Percentiles rank a stretch among this genome's conserved stretches.
Evolutionary conservation across 2,797 vertebrate genomes (phyloP).

Genomic region (Karalla daura): DNA sequence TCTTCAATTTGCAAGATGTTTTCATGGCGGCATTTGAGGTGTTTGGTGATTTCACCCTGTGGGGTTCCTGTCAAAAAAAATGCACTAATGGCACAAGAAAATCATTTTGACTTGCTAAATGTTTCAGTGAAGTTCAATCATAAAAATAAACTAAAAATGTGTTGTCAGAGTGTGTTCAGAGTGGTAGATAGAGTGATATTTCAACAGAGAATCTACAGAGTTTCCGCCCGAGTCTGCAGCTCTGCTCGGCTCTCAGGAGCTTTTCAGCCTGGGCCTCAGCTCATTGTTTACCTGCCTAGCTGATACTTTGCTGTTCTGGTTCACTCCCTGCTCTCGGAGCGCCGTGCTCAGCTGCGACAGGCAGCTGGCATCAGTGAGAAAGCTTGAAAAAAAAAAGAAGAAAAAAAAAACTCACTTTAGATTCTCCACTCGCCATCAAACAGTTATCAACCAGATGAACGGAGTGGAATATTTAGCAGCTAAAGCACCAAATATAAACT

Average conservation of each 20-base stretch:
- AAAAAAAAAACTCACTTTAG: too few relatives aligned
- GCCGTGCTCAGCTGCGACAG: not conserved
- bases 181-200: too few relatives aligned
- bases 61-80: too few relatives aligned
- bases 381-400: not conserved
- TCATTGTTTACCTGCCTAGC: not conserved
- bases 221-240: not conserved
- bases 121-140: too few relatives aligned
- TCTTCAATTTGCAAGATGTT: not conserved
- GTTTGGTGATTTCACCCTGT: too few relatives aligned
- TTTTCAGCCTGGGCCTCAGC: not conserved
- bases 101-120: too few relatives aligned
- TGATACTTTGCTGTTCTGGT: not conserved
- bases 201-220: not conserved
- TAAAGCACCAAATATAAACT: not conserved
- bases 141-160: too few relatives aligned
- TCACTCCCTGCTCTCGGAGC: not conserved
- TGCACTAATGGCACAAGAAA: too few relatives aligned
- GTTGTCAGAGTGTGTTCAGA: too few relatives aligned
- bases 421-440: not conserved
- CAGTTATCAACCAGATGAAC: not conserved
- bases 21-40: too few relatives aligned
- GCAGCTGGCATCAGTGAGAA: not conserved
- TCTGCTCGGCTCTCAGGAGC: not conserved
- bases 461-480: not conserved